These are phyloP conservation scores for Pagetopsis macropterus DNA, from an alignment of 2,797 vertebrate species.

Conservation along the genomic window DNA sequence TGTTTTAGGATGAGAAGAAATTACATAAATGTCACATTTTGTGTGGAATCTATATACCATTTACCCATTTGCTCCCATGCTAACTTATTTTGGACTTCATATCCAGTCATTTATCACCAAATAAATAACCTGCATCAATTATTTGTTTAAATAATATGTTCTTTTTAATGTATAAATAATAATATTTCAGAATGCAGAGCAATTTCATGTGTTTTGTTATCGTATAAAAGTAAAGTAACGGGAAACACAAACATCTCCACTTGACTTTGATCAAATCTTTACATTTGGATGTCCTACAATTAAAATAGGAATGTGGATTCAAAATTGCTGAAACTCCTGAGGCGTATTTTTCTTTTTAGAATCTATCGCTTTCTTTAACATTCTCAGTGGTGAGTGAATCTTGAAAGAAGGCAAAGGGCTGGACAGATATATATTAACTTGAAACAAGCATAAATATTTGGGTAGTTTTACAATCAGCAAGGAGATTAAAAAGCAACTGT, in stretches of 20 bases:
- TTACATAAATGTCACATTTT: not conserved
- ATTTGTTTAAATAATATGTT: not conserved
- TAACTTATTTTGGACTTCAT: not conserved
- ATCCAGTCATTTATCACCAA: not conserved
- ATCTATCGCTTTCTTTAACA: not conserved
- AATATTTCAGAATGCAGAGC: not conserved
- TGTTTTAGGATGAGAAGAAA: not conserved
- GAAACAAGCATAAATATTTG: not conserved
- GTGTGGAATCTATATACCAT: not conserved
- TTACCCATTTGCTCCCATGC: not conserved
- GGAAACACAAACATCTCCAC: not conserved
- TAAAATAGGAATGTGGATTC: not conserved
- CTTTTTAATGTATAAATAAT: too few relatives aligned
- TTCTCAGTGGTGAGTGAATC: slow-evolving; percentile 3
- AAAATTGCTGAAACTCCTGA: not conserved
- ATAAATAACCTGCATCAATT: not conserved
- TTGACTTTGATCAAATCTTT: not conserved
- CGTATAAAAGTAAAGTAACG: too few relatives aligned
- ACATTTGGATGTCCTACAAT: not conserved
- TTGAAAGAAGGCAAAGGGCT: not conserved
- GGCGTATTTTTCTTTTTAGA: not conserved
- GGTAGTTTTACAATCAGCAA: not conserved
- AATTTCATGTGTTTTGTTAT: not conserved
- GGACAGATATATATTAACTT: not conserved
- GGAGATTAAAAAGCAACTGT: not conserved